Evolutionary conservation across 2,888 invertebrate species (phyloP), one percentile per base, ranked within the genome.

Genomic region (Pharmacophagus antenor): DNA sequence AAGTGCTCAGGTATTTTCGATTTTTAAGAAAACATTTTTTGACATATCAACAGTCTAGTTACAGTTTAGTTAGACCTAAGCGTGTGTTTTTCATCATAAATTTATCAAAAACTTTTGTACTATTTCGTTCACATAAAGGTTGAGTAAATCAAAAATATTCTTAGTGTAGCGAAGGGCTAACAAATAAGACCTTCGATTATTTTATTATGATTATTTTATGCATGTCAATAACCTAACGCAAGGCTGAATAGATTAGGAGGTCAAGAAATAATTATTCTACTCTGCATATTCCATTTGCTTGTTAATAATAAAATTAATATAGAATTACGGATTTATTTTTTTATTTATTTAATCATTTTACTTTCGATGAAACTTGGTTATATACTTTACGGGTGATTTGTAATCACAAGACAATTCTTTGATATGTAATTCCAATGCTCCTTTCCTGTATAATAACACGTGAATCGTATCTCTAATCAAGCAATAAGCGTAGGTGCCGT

Each of bases 401-500:
- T 18, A 18, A 18, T 44, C 18, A 44, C 42, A 44, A n/a, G 4
- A 42, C 17, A 42, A 37, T n/a, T 6, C n/a, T 27, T 44, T 44
- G 18, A 18, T 18, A 18, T 44, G 18, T 18, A 44, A 44, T 44
- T 20, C 18, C 42, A 44, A 44, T 37, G 37, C 49, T 17, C 25
- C 23, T 49, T 49, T 49, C n/a, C 18, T 27, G 20, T 21, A 17
- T 10, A 17, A 15, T 44, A 25, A 27, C 25, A 27, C 22, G 42
- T 44, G 44, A 44, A 53, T 18, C 17, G 42, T 53, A 41, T 51
- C 57, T 57, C 54, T 58, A 62, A 64, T 63, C 59, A 63, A 65
- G 63, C 66, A 68, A 65, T 63, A 56, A 67, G 73, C 71, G 73
- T 76, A 69, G 72, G 72, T 68, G 72, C 68, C 53, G 57, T 61